These are phyloP conservation scores for Ivindomyrus marchei DNA, from an alignment of 2,113 vertebrate species.

Conservation along the genomic window DNA sequence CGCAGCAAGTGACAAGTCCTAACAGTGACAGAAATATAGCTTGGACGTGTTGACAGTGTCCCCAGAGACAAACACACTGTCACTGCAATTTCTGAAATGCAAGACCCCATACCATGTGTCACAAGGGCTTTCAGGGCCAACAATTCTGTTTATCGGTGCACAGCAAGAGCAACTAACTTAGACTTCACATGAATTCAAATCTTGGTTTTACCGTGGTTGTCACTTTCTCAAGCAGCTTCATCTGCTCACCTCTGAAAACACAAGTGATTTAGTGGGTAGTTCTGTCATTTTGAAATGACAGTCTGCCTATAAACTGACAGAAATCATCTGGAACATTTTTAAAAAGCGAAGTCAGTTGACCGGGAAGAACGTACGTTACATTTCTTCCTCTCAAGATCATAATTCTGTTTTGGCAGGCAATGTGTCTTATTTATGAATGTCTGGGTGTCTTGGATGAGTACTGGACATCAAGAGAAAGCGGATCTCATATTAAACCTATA, in stretches of 20 bases:
- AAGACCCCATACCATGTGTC: background rate
- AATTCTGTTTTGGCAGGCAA: background rate
- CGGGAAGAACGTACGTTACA: background rate
- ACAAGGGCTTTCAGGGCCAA: background rate
- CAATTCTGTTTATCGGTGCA: background rate
- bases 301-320: background rate
- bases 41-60: background rate
- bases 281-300: background rate
- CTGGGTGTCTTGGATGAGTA: background rate
- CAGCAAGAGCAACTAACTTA: background rate
- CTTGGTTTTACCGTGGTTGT: background rate
- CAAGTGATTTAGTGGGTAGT: background rate
- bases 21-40: background rate
- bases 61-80: background rate
- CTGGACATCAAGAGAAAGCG: background rate
- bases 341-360: background rate
- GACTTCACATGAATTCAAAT: background rate
- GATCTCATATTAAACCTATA: background rate
- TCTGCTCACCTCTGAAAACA: background rate
- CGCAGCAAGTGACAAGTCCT: background rate
- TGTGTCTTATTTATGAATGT: conserved; percentile 4
- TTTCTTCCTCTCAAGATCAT: conserved; percentile 1
- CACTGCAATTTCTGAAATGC: background rate
- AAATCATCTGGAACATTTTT: conserved; percentile 4
- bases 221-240: background rate